Evolutionary conservation across 2,797 vertebrate genomes (phyloP), one percentile per base, ranked within the genome.

Genomic region (Vireo griseus): DNA sequence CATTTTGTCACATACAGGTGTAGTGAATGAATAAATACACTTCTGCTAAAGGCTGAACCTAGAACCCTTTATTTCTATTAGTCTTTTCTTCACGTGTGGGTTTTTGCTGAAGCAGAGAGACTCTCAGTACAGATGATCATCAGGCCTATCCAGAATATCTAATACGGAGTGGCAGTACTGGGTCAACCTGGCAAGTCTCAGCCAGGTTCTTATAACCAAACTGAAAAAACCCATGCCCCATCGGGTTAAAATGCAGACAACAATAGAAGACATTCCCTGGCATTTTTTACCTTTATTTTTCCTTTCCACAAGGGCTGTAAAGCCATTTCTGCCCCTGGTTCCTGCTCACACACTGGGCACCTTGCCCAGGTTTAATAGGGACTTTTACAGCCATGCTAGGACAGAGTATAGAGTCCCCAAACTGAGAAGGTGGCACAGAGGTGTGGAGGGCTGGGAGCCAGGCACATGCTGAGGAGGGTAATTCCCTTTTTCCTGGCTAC

Each of bases 381-480:
- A 20, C 19, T 39, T 48, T 67, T 6, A 39, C 13, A 72, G 77
- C n/a, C 18, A 1, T 0, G 0, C 40, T 24, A 9, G 25, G 66
- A 28, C 21, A 78, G 50, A 8, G 19, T 11, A 19, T 16, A 6
- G 2, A 25, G 52, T 3, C 2, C 40, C 28, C 14, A 8, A 29
- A 9, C 0, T 3, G 54, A 57, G 29, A 33, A 31, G 69, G 20
- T 44, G 81, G 62, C 67, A n/a, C n/a, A 26, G 31, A 59, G 45
- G 37, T 0, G 1, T 1, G 1, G 44, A 21, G 39, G 16, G n/a
- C 48, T 48, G 68, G 47, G 31, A 71, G 63, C 54, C 50, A 14
- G 45, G 52, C 25, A 33, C 4, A 1, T 0, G 0, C 10, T 17
- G 51, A 22, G 17, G n/a, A 61, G 48, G 45, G 51, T 2, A 42